A percentile compares a stretch with the other conserved stretches of the same genome.
Conservation (phyloP, 37 sponge, comb jelly and placozoan species). For the Beroe ovata region DNA sequence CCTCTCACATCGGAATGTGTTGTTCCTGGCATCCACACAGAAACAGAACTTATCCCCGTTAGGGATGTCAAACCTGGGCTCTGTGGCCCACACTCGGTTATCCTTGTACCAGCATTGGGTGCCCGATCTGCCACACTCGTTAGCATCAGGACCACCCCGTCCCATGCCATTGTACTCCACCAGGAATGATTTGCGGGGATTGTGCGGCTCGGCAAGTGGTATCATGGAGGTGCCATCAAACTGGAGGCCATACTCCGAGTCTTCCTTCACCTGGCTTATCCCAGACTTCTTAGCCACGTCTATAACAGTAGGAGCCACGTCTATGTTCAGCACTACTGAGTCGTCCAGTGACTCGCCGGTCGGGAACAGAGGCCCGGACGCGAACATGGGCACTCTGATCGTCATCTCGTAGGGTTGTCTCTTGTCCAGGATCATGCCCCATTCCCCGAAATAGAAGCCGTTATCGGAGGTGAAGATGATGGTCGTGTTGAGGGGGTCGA, state of each 20-base stretch:
- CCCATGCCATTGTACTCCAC: conserved; percentile 53
- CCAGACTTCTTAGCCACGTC: conserved; percentile 22
- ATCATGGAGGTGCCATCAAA: conserved; percentile 46
- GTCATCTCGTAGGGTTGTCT: conserved; percentile 65
- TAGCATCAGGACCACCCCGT: neutral
- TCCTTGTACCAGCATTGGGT: conserved; percentile 55
- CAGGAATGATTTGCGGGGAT: conserved; percentile 10
- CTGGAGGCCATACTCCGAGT: neutral
- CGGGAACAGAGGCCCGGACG: conserved; percentile 25
- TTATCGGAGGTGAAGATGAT: conserved; percentile 54
- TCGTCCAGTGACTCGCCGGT: neutral
- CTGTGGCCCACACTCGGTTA: conserved; percentile 45
- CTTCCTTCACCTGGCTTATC: neutral
- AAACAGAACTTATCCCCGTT: conserved; percentile 62
- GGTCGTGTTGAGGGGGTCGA: conserved; percentile 23
- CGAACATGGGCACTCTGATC: conserved; percentile 46
- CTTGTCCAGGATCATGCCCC: conserved; percentile 66
- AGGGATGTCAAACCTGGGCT: conserved; percentile 26
- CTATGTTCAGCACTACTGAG: conserved; percentile 10
- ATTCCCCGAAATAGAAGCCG: conserved; percentile 47
- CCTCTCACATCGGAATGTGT: conserved; percentile 59
- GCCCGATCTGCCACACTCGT: neutral
- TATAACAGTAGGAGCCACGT: conserved; percentile 26
- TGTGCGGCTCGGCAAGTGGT: neutral
- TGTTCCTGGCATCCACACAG: conserved; percentile 37